Evolutionary conservation across 2,888 invertebrate species (phyloP).

Genomic region (Drosophila dives): DNA sequence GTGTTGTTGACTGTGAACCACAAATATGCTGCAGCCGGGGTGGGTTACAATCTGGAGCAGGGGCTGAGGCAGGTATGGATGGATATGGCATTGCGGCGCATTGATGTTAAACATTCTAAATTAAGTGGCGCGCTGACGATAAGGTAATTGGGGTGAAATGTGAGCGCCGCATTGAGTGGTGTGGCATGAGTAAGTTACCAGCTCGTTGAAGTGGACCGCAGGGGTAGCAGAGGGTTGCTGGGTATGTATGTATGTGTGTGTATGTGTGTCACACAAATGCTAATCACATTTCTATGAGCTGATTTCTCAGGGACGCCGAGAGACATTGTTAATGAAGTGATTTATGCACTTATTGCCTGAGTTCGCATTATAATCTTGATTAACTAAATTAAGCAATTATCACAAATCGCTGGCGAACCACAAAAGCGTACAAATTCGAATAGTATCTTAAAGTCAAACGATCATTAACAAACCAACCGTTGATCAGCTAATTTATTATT

Average conservation of each 20-base stretch:
- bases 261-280: slow-evolving; percentile 44
- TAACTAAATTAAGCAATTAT: slow-evolving; percentile 78
- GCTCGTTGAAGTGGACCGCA: slow-evolving; percentile 47
- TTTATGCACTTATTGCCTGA: slow-evolving; percentile 77
- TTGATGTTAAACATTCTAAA: slow-evolving; percentile 82
- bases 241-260: neutral
- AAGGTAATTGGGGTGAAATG: slow-evolving; percentile 85
- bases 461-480: slow-evolving; percentile 15
- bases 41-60: slow-evolving; percentile 28
- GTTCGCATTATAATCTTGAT: slow-evolving; percentile 60
- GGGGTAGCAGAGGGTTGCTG: neutral
- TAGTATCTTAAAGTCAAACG: slow-evolving; percentile 30
- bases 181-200: slow-evolving; percentile 43
- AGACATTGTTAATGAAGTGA: slow-evolving; percentile 64
- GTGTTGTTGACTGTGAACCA: slow-evolving; percentile 53
- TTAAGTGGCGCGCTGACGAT: slow-evolving; percentile 83
- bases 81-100: slow-evolving; percentile 50
- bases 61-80: slow-evolving; percentile 39
- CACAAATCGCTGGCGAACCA: slow-evolving; percentile 46
- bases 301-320: slow-evolving; percentile 29
- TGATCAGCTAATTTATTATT: slow-evolving; percentile 31
- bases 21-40: slow-evolving; percentile 42
- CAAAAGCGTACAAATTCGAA: slow-evolving; percentile 1
- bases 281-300: slow-evolving; percentile 57
- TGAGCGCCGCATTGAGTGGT: slow-evolving; percentile 55